Conservation (phyloP, 2,797 vertebrate genomes). For the Pangasius mekongensis region DNA sequence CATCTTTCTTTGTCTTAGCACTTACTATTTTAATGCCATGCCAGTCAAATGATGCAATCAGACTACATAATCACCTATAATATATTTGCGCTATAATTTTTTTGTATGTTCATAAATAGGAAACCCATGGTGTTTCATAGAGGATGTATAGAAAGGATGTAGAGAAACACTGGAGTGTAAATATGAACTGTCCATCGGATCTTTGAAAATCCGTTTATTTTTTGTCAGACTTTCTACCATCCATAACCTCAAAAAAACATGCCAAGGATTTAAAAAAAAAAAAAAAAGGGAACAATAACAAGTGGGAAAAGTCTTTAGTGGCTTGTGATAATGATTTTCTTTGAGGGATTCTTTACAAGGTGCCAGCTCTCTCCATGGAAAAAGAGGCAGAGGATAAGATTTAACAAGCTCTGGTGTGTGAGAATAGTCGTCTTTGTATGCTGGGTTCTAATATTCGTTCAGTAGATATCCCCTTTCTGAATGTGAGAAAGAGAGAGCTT, state of each 20-base stretch:
- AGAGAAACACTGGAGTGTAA: conserved; percentile 78
- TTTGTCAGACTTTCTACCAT: conserved; percentile 54
- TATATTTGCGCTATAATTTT: conserved; percentile 50
- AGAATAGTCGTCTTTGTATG: conserved; percentile 74
- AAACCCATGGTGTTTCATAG: conserved; percentile 66
- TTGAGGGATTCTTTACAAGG: conserved; percentile 62
- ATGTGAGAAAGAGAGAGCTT: conserved; percentile 35
- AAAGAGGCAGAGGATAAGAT: conserved; percentile 60
- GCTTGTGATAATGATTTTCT: conserved; percentile 63
- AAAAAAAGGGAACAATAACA: conserved; percentile 14
- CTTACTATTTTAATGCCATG: conserved; percentile 69
- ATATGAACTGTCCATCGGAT: conserved; percentile 51
- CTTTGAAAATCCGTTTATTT: conserved; percentile 35
- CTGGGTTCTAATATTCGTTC: conserved; percentile 46
- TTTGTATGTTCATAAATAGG: conserved; percentile 58
- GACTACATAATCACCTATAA: conserved; percentile 60
- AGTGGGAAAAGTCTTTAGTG: conserved; percentile 59
- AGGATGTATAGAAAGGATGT: conserved; percentile 25
- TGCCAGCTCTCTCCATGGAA: conserved; percentile 69
- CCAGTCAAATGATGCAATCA: conserved; percentile 58
- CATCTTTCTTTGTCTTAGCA: conserved; percentile 69
- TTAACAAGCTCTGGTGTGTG: conserved; percentile 54
- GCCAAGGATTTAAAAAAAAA: conserved; percentile 30
- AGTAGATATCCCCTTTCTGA: conserved; percentile 68
- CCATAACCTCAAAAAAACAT: conserved; percentile 25